Evolutionary conservation across 2,888 invertebrate species (phyloP), one percentile per base, ranked within the genome.

Genomic region (Caradrina clavipalpis): DNA sequence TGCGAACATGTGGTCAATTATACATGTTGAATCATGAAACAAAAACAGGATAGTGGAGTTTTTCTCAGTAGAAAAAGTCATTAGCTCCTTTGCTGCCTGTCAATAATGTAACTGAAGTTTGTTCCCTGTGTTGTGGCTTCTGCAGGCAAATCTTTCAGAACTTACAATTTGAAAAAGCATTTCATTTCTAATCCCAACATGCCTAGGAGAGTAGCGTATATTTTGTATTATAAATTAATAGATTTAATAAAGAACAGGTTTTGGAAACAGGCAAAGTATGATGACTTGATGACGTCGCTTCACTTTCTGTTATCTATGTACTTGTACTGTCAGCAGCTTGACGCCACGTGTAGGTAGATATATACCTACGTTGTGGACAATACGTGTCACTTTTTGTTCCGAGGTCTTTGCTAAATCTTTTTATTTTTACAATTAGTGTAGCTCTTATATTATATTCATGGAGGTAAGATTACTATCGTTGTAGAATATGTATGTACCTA

Each of bases 401-500:
- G 55, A 59, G 39, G 53, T 54, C 60, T 66, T 61, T 47, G 31
- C 61, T 45, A 47, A 57, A 51, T 69, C n/a, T 74, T 65, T 35
- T 60, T 42, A 21, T 49, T 80, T 55, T 59, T n/a, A 7, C 42
- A 35, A 49, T 31, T 42, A 10, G 53, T 69, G 22, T 19, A 57
- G 26, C 19, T 67, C 11, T 31, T 49, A n/a, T 7, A 61, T 55
- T 62, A n/a, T 45, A 63, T 75, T 35, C 2, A 17, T 45, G 51
- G 54, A 69, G 56, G 68, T 62, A 26, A 65, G 64, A 82, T 57
- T 69, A 72, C 54, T 76, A 65, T 80, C 66, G 63, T 57, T 59
- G 39, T 66, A 68, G 22, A 31, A 26, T 26, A 56, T 62, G 59
- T 74, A 66, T 22, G 19, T 69, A 69, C 69, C 45, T 56, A 63